Conservation (phyloP, 2,888 invertebrate genomes). For the Chymomyza fuscimana region DNA sequence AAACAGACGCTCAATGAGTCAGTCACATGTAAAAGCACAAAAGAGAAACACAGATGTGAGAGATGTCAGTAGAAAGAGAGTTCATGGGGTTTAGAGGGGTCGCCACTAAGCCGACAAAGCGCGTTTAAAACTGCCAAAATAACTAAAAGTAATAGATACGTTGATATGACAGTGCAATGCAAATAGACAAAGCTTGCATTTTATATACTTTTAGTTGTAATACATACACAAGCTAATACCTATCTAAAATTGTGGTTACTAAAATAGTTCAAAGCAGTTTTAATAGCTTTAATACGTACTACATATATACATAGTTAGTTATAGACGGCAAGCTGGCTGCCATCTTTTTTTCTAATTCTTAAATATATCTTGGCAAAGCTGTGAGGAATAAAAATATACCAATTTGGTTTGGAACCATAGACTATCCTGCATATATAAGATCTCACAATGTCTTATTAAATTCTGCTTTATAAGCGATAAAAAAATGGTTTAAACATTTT, state of each 20-base stretch:
- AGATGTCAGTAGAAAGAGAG: neutral
- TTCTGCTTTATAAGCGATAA: no score
- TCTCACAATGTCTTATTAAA: no score
- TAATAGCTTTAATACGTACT: no score
- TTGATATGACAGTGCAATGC: neutral
- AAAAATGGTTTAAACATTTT: no score
- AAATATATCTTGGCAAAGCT: no score
- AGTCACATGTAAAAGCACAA: conserved; percentile 52
- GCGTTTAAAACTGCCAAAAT: conserved; percentile 67
- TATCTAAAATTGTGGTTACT: no score
- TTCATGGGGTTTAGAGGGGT: neutral
- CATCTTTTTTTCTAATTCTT: no score
- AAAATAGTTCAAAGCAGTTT: neutral
- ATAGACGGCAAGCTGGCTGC: no score
- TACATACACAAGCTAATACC: neutral
- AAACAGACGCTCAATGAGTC: conserved; percentile 71
- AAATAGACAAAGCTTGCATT: neutral
- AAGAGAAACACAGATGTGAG: neutral
- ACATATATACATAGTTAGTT: no score
- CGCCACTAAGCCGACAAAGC: conserved; percentile 64
- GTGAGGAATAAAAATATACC: no score
- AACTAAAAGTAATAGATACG: neutral
- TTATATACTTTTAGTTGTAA: neutral
- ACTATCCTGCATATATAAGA: no score
- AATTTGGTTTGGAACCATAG: no score